Conservation (phyloP, 1,140 invertebrate genomes). For the Neodiprion virginianus region DNA sequence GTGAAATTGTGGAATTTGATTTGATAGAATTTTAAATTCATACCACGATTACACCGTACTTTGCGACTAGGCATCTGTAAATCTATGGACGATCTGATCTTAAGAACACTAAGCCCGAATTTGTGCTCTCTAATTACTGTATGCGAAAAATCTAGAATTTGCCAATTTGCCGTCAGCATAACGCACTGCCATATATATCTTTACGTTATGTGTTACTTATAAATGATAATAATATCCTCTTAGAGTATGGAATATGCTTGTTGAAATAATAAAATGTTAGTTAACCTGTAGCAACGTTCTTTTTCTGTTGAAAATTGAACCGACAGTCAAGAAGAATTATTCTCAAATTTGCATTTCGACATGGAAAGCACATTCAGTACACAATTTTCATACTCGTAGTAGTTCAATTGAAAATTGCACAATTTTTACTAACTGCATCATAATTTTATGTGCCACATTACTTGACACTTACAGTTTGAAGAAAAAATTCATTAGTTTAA, state of each 20-base stretch:
- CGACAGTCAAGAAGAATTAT: too few relatives aligned
- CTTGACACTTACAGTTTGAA: too few relatives aligned
- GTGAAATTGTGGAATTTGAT: too few relatives aligned
- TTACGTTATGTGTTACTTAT: conserved; percentile 3
- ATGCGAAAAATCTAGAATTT: not conserved
- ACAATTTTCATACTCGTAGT: not conserved
- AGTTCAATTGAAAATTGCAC: not conserved
- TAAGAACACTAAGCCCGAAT: not conserved
- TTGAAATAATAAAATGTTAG: too few relatives aligned
- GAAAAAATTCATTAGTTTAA: too few relatives aligned
- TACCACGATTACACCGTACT: too few relatives aligned
- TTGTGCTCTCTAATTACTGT: not conserved
- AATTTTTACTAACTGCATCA: not conserved
- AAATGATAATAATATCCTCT: not conserved
- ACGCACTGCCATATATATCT: conserved; percentile 4
- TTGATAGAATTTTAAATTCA: too few relatives aligned
- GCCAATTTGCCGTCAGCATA: conserved; percentile 6
- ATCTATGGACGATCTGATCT: not conserved
- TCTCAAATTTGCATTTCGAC: too few relatives aligned
- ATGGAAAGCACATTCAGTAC: not conserved
- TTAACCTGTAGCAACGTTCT: too few relatives aligned
- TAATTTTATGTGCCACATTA: not conserved
- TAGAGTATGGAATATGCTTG: too few relatives aligned
- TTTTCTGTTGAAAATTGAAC: too few relatives aligned
- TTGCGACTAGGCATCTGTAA: too few relatives aligned